These are phyloP conservation scores for Lethrus apterus DNA, from an alignment of 1,140 invertebrate genomes.

Conservation along the genomic window DNA sequence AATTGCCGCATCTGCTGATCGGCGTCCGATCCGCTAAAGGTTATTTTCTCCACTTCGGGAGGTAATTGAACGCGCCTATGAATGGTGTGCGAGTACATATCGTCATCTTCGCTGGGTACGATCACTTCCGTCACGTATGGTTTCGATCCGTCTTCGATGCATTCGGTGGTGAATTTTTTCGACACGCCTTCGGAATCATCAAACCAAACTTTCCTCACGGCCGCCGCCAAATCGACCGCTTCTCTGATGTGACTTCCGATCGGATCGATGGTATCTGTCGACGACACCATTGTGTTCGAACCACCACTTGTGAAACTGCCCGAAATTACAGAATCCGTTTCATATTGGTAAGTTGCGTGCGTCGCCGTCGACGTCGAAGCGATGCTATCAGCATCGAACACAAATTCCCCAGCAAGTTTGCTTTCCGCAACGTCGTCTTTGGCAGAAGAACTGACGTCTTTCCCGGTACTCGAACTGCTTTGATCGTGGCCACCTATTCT, in stretches of 20 bases:
- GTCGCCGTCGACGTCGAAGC: slow-evolving; percentile 68
- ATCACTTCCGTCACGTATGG: slow-evolving; percentile 45
- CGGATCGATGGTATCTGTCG: slow-evolving; percentile 58
- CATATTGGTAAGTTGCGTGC: slow-evolving; percentile 74
- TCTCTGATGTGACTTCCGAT: slow-evolving; percentile 16
- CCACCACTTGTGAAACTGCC: slow-evolving; percentile 72
- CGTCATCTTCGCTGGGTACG: slow-evolving; percentile 38
- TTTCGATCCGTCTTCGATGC: slow-evolving; percentile 35
- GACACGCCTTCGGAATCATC: slow-evolving; percentile 31
- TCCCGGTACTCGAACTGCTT: slow-evolving; percentile 43
- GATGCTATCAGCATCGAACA: slow-evolving; percentile 60
- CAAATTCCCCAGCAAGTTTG: slow-evolving; percentile 43
- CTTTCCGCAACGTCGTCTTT: slow-evolving; percentile 41
- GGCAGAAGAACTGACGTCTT: slow-evolving; percentile 43
- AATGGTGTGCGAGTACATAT: slow-evolving; percentile 41
- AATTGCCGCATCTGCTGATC: slow-evolving; percentile 45
- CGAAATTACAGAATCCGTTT: slow-evolving; percentile 74
- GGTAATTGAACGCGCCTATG: slow-evolving; percentile 45
- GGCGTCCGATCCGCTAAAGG: slow-evolving; percentile 48
- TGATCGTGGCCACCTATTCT: slow-evolving; percentile 39
- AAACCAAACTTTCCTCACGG: slow-evolving; percentile 41
- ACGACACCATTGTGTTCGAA: slow-evolving; percentile 66
- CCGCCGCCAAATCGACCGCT: slow-evolving; percentile 35
- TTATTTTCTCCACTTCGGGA: slow-evolving; percentile 47
- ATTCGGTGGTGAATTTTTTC: slow-evolving; percentile 26